Evolutionary conservation across 2,113 vertebrate genomes (phyloP), one percentile per base, ranked within the genome.

Genomic region (Cygnus atratus): DNA sequence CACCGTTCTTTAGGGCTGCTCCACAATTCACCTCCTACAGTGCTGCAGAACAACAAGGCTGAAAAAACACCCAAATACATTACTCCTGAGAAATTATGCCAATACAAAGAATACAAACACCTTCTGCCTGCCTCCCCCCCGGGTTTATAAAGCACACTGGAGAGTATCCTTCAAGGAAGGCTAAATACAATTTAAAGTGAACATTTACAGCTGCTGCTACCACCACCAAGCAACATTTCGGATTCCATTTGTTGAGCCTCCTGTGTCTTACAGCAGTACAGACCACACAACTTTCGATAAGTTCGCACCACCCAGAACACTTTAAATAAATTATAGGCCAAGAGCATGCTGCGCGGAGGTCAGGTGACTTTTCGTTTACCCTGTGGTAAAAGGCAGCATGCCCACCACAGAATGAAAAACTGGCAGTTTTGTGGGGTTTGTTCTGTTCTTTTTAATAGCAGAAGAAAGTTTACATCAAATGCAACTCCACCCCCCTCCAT

Each of bases 61-160:
- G 6, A 4, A 16, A 21, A 43, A 3, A 41, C 65, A 29, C 10
- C 26, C 58, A 33, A 31, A 10, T 13, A 22, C 19, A 3, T 28
- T 5, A 18, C 22, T 21, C 29, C 8, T 10, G 14, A 68, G 50
- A 65, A 20, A 29, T 31, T 2, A 13, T 1, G 14, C 44, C 72
- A 35, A 1, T 0, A 7, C 57, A 11, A 78, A 74, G 43, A 15
- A 1, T 0, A 5, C 62, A 9, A 74, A 78, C 43, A 13, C 71
- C 19, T 18, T 3, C 37, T 37, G 57, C 62, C 78, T 66, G 63
- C 67, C 44, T 74, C 9, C 1, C 26, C 39, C 58, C 55, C 24
- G 11, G 0, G 25, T 31, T 68, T 6, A 16, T 0, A 13, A 37
- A 39, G 46, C 8, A 61, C 6, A 17, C 44, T 3, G 14, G 20